These are phyloP conservation scores for Halcyon senegalensis DNA, from an alignment of 2,113 vertebrate species.

Conservation along the genomic window DNA sequence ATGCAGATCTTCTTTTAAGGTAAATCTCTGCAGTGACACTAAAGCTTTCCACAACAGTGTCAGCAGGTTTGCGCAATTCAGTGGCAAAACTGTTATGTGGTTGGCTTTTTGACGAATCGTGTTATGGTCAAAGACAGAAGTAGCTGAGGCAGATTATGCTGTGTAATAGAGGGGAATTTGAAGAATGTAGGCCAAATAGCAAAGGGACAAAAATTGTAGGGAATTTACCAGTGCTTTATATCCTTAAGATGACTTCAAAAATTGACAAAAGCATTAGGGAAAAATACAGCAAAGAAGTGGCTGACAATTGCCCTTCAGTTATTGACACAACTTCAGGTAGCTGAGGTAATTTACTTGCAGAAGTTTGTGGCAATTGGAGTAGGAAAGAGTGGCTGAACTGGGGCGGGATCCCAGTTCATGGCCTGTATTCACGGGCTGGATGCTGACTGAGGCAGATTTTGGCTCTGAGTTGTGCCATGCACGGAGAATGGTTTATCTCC, in stretches of 20 bases:
- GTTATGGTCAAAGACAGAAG: neutral
- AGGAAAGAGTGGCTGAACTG: neutral
- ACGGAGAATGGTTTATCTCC: neutral
- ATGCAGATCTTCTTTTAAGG: neutral
- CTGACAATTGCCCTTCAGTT: neutral
- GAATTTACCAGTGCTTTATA: neutral
- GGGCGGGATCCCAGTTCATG: neutral
- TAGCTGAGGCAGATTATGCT: neutral
- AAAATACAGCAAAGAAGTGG: neutral
- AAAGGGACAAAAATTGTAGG: neutral
- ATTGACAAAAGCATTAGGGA: neutral
- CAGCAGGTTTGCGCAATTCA: neutral
- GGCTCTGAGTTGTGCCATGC: neutral
- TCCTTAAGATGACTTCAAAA: neutral
- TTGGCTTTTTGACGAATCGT: neutral
- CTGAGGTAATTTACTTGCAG: neutral
- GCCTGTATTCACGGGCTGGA: fast-evolving
- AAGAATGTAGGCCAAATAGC: neutral
- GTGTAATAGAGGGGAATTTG: neutral
- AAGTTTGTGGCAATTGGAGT: neutral
- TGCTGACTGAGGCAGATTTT: neutral
- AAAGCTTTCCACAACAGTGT: neutral
- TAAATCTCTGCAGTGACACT: neutral
- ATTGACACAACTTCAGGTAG: neutral
- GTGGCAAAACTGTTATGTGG: neutral